These are phyloP conservation scores for Microtus oregoni DNA, from an alignment of 2,113 vertebrate genomes.

Conservation along the genomic window DNA sequence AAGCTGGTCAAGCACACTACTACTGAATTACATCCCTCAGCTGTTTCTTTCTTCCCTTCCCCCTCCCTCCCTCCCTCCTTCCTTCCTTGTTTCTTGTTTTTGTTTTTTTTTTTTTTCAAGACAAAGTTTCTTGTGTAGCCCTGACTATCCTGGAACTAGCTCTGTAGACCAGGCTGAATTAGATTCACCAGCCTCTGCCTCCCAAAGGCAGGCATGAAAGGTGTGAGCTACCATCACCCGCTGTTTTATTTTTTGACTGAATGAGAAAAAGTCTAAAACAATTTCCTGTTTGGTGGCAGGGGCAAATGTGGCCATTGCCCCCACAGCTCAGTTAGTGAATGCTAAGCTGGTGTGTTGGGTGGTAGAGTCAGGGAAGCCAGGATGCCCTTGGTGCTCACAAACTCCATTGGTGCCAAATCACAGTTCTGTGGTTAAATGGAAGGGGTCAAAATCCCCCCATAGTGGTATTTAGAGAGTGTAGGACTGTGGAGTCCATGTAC, in stretches of 20 bases:
- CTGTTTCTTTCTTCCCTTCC: neutral
- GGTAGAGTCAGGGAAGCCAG: accelerated
- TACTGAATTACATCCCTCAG: neutral
- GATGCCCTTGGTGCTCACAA: too few species aligned
- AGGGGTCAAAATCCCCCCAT: too few species aligned
- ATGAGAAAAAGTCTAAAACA: neutral
- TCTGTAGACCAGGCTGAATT: neutral
- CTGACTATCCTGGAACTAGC: neutral
- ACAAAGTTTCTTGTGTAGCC: neutral
- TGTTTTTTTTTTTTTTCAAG: neutral
- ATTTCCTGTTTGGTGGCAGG: neutral
- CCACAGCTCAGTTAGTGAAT: neutral
- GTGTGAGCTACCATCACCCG: neutral
- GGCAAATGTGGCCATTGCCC: neutral
- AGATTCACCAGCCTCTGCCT: neutral
- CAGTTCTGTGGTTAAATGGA: neutral
- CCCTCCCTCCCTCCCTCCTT: neutral
- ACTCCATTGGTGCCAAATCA: neutral
- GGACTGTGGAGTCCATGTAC: neutral
- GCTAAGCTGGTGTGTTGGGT: neutral
- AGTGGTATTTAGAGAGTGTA: neutral
- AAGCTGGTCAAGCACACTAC: neutral
- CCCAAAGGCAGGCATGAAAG: neutral
- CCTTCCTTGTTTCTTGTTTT: neutral
- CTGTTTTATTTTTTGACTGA: neutral